These are phyloP conservation scores for Glareola pratincola DNA, from an alignment of 2,113 vertebrate genomes.

Conservation along the genomic window DNA sequence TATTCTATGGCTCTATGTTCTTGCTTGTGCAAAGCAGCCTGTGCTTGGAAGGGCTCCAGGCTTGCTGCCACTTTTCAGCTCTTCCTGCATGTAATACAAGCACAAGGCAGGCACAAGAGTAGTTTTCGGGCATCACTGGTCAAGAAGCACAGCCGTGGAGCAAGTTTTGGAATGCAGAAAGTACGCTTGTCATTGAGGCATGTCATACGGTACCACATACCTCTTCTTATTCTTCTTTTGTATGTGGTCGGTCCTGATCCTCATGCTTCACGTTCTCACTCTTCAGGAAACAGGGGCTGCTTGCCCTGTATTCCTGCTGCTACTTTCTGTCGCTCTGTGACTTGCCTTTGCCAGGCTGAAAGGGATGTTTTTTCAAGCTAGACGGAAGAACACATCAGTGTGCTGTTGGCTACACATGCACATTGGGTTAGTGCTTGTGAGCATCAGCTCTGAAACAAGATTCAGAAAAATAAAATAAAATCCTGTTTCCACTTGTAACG, in stretches of 20 bases:
- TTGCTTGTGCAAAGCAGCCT: not conserved
- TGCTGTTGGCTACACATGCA: not conserved
- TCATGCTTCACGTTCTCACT: not conserved
- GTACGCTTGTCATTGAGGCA: rapidly evolving
- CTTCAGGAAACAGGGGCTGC: not conserved
- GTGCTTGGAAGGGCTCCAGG: not conserved
- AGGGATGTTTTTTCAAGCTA: not conserved
- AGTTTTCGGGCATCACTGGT: not conserved
- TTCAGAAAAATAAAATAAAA: not conserved
- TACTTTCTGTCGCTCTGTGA: not conserved
- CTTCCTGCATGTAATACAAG: not conserved
- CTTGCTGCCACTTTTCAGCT: not conserved
- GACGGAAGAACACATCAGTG: not conserved
- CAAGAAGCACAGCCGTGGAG: not conserved
- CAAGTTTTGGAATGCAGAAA: not conserved
- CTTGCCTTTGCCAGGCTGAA: not conserved
- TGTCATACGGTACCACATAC: too few species aligned
- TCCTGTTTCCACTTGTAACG: not conserved
- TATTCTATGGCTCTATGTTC: not conserved
- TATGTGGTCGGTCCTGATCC: not conserved
- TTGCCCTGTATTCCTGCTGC: not conserved
- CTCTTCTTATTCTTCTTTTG: not conserved
- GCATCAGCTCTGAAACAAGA: not conserved
- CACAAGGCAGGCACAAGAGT: not conserved
- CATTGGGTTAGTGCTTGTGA: not conserved